Evolutionary conservation across 2,888 invertebrate genomes (phyloP).

Genomic region (Dynastes maya): DNA sequence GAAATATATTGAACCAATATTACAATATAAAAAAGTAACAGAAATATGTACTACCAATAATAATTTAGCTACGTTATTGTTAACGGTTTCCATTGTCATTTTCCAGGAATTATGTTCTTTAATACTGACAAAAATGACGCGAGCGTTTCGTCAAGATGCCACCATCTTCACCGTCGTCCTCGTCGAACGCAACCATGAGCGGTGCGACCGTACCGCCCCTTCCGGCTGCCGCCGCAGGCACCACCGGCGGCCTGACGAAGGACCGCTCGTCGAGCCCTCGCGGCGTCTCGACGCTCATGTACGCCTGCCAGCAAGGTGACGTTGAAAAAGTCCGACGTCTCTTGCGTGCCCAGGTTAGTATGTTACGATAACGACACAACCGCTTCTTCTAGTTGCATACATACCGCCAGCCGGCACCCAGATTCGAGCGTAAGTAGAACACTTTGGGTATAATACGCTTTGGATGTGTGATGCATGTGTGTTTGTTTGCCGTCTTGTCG

Average conservation of each 20-base stretch:
- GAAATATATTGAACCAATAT: too few species aligned
- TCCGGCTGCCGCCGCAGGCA: slow-evolving; percentile 47
- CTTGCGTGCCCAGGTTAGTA: slow-evolving; percentile 83
- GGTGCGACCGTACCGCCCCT: slow-evolving; percentile 36
- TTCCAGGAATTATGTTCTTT: slow-evolving; percentile 23
- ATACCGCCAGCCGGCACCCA: background rate
- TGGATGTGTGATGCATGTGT: slow-evolving; percentile 1
- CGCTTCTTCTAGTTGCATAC: slow-evolving; percentile 9
- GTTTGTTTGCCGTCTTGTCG: slow-evolving; percentile 5
- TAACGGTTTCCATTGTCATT: background rate
- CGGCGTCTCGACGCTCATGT: slow-evolving; percentile 89
- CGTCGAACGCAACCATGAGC: slow-evolving; percentile 54
- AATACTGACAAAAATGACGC: slow-evolving; percentile 31
- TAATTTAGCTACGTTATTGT: too few species aligned
- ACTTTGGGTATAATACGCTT: slow-evolving; percentile 17
- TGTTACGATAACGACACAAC: slow-evolving; percentile 47
- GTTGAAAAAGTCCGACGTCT: slow-evolving; percentile 83
- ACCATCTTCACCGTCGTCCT: slow-evolving; percentile 13
- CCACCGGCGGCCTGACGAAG: slow-evolving; percentile 53
- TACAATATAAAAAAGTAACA: too few species aligned
- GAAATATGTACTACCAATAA: too few species aligned
- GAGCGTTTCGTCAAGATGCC: background rate
- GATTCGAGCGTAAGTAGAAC: slow-evolving; percentile 48
- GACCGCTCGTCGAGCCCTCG: slow-evolving; percentile 52
- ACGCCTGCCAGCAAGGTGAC: slow-evolving; percentile 92